phyloP scores from a whole-genome alignment of 2,113 vertebrate species.

The Notothenia coriiceps region DNA sequence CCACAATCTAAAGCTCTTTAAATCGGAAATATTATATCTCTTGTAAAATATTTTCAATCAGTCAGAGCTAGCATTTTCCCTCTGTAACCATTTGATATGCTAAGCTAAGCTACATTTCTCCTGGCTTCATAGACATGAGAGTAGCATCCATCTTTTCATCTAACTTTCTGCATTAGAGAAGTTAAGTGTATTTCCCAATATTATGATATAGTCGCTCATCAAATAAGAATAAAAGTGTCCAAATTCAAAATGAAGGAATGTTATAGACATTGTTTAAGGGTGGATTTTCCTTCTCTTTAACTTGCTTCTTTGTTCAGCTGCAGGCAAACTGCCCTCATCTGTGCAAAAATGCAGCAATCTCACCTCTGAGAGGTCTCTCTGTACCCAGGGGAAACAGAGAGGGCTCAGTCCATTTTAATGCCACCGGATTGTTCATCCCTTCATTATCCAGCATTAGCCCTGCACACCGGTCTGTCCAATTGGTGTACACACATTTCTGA shows the following conservation, averaged over 20 bases:
- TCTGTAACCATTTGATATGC: background rate
- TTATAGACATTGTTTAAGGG: background rate
- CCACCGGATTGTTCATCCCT: conserved; percentile 50
- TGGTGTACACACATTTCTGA: conserved; percentile 37
- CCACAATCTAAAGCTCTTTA: background rate
- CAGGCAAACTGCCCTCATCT: conserved; percentile 22
- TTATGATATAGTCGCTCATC: background rate
- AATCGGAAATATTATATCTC: background rate
- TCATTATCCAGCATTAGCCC: conserved; percentile 66
- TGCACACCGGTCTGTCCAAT: conserved; percentile 21
- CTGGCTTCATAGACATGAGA: background rate
- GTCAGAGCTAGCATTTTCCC: background rate
- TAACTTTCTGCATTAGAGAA: background rate
- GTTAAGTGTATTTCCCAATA: background rate
- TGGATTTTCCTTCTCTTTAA: conserved; percentile 31
- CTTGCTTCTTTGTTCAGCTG: conserved; percentile 26
- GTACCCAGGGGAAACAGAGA: conserved; percentile 43
- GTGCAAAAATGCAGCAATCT: conserved; percentile 36
- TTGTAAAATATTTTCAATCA: background rate
- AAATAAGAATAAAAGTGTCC: background rate
- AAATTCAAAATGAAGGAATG: background rate
- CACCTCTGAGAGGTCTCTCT: conserved; percentile 32
- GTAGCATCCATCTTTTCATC: background rate
- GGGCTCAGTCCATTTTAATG: conserved; percentile 52
- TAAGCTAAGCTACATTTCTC: background rate